Evolutionary conservation across 1,140 invertebrate species (phyloP), one percentile per base, ranked within the genome.

Genomic region (Helicorthomorpha holstii): DNA sequence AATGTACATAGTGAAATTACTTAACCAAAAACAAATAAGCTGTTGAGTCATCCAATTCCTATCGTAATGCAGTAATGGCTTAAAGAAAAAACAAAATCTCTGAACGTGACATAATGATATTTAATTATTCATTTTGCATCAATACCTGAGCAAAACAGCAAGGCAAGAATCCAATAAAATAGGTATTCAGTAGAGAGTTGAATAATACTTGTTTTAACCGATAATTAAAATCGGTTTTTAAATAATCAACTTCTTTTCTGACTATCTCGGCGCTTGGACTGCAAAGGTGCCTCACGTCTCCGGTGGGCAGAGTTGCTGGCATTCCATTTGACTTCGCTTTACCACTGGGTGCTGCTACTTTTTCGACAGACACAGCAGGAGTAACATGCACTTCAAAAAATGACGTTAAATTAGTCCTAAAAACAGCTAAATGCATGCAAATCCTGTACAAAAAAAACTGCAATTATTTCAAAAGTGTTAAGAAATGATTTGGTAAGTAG

Each of bases 101-200:
- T n/a, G n/a, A n/a, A n/a, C n/a, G n/a, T n/a, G n/a, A n/a, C n/a
- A n/a, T n/a, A n/a, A 49, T 45, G 58, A 62, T 41, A 50, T 50
- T 27, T n/a, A 41, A 34, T 41, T 27, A 51, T 53, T 38, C 12
- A 22, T 55, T 43, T 14, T 38, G 50, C 34, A 27, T 22, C 42
- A 51, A 25, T 55, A 86, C 84, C 74, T 84, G 79, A 23, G 83
- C 81, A 75, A 92, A 88, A 61, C 82, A 82, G 60, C 89, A 83
- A 0, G 92, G 92, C 23, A 95, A 79, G 64, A 94, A 83, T 52
- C 81, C 83, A 57, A 84, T 80, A 66, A 94, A 91, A 64, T 95
- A 96, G 0, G 89, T 85, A 59, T 83, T 88, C 1, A 87, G 67
- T 42, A 91, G 77, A 1, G 89, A 88, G 60, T 85, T 87, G 62